Base-by-base conservation (phyloP, 2,797 vertebrate species). In the Callimico goeldii region DNA sequence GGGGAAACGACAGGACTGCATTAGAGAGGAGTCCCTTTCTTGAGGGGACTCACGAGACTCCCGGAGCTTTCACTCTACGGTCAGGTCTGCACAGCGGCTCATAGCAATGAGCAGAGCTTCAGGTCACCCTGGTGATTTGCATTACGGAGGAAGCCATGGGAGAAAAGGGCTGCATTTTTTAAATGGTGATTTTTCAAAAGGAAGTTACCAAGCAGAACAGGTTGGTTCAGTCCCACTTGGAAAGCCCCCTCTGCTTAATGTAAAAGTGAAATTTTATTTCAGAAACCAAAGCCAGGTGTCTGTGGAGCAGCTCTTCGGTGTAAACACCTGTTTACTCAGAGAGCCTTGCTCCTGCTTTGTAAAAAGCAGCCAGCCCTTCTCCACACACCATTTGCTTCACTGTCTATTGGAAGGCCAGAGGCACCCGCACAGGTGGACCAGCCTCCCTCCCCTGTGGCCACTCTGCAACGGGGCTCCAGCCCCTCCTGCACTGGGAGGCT, bases 1-100 rank as follows among this genome's bases (percentile, higher is more conserved):
- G 48, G 96, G 64, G 97, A 97, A 97, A 93, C 41, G 96, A 97
- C 7, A 61, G n/a, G 8, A 33, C 92, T 17, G 48, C 5, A 28
- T 76, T 84, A 93, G 95, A 75, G 73, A 36, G 52, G 4, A 39
- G 94, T 58, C 22, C 70, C 24, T 15, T 15, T 48, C 41, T 26
- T 10, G 30, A 12, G 5, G 14, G n/a, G 94, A 91, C 55, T 96
- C 94, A 26, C 57, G 3, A 33, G 87, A 33, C 6, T 81, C 8
- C 8, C 7, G 4, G 4, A 92, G 5, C 57, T 5, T 9, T 1
- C 33, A 28, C 30, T 46, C 17, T 3, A 7, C 0, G n/a, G 43
- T 33, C 11, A 19, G 6, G 39, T 13, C 20, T 12, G 5, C n/a
- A 6, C 22, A 4, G 1, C 4, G 15, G 46, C 24, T 48, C 6